Conservation (phyloP, 2,797 vertebrate species). For the Tokudaia muenninki region DNA sequence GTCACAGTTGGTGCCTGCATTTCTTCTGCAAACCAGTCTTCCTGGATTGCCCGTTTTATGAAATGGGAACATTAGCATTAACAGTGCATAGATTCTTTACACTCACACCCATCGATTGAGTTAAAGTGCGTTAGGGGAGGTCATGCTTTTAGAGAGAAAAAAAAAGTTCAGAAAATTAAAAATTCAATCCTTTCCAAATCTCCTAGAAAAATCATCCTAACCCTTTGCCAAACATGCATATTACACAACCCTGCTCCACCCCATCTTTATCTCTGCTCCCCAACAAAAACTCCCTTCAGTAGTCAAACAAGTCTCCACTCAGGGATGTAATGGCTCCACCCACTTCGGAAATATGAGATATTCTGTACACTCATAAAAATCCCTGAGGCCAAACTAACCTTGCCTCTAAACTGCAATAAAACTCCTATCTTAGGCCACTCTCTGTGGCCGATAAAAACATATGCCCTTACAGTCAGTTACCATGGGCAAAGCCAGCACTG, state of each 20-base stretch:
- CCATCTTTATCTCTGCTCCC: neutral
- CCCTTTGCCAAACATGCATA: neutral
- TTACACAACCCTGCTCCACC: neutral
- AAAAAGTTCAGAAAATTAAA: conserved; percentile 17
- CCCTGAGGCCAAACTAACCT: neutral
- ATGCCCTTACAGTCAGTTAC: neutral
- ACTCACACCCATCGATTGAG: neutral
- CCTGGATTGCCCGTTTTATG: conserved; percentile 6
- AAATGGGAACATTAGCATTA: neutral
- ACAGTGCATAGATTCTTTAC: neutral
- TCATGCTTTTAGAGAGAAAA: neutral
- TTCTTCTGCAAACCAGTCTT: neutral
- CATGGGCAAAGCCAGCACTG: neutral
- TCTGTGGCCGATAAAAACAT: neutral
- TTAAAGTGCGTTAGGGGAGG: neutral
- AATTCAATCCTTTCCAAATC: conserved; percentile 40
- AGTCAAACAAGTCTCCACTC: conserved; percentile 39
- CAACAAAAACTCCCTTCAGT: neutral
- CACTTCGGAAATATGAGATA: conserved; percentile 4
- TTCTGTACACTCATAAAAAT: neutral
- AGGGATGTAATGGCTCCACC: neutral
- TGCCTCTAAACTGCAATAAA: neutral
- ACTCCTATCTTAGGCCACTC: neutral
- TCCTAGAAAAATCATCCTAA: conserved; percentile 34
- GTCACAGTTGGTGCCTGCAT: neutral